Evolutionary conservation across 64 coral and sea anemone species (phyloP).

Genomic region (Montipora capricornis): DNA sequence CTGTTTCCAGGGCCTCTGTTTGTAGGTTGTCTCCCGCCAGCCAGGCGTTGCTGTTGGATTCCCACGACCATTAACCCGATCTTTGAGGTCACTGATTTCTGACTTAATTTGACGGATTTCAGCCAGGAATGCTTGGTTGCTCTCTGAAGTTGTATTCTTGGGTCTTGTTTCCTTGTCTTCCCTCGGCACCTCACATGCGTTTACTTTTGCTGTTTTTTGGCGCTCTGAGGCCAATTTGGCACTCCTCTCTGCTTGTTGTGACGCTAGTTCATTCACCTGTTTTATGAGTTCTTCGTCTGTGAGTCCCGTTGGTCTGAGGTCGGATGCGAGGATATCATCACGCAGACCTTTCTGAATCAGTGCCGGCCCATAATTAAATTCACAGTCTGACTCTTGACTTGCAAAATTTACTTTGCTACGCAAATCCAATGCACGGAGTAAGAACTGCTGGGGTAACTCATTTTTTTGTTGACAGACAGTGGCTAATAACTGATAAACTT

Average conservation of each 20-base stretch:
- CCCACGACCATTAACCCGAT: not conserved
- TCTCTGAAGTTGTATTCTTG: not conserved
- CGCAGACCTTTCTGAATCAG: not conserved
- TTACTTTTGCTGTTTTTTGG: constrained; percentile 32
- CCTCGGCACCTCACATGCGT: not conserved
- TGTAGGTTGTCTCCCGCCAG: too few species aligned
- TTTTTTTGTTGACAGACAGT: constrained; percentile 36
- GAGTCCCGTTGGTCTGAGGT: constrained; percentile 6
- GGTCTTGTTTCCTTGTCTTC: not conserved
- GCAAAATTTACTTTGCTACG: too few species aligned
- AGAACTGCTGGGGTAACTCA: not conserved
- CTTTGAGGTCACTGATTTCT: constrained; percentile 3
- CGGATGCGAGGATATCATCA: constrained; percentile 3
- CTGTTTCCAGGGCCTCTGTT: too few species aligned
- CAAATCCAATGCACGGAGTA: too few species aligned
- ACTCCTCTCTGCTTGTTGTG: constrained; percentile 7
- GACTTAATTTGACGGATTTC: constrained; percentile 36
- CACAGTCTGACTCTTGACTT: not conserved
- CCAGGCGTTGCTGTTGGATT: not conserved
- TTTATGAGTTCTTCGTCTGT: constrained; percentile 61
- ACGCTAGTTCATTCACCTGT: constrained; percentile 53
- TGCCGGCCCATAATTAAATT: too few species aligned
- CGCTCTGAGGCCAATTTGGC: constrained; percentile 7
- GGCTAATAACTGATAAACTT: constrained; percentile 58
- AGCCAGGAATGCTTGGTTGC: not conserved